phyloP scores from a whole-genome alignment of 2,888 invertebrate genomes.

The Chaetogeoica ovagalla region DNA sequence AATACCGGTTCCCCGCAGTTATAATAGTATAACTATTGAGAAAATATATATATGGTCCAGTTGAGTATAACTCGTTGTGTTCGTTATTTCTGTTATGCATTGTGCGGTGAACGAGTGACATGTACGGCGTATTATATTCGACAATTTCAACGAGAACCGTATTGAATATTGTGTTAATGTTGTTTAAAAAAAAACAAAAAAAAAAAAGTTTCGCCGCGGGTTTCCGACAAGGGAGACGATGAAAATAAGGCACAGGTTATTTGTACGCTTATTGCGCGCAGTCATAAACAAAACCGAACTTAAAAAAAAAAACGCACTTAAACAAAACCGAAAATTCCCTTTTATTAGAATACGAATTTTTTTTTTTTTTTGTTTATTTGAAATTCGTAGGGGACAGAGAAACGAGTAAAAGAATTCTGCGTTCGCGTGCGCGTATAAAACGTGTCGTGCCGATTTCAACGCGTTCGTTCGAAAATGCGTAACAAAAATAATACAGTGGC shows the following conservation, averaged over 20 bases:
- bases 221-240: not conserved
- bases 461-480: too few species aligned
- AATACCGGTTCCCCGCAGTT: too few species aligned
- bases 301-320: too few species aligned
- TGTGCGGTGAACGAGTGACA: not conserved
- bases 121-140: not conserved
- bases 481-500: too few species aligned
- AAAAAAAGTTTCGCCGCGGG: not conserved
- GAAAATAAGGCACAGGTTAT: not conserved
- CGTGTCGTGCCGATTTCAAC: too few species aligned
- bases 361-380: too few species aligned
- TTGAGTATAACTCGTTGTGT: too few species aligned
- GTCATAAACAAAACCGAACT: not conserved
- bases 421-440: not conserved
- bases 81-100: too few species aligned
- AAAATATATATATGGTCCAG: too few species aligned
- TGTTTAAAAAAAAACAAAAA: constrained; percentile 1
- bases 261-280: too few species aligned
- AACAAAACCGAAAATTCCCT: not conserved
- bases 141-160: not conserved
- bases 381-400: not conserved
- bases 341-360: not conserved
- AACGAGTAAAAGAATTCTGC: not conserved
- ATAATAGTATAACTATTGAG: too few species aligned
- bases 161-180: not conserved